Conservation (phyloP, 2,797 vertebrate genomes). For the Sandelia bainsii region DNA sequence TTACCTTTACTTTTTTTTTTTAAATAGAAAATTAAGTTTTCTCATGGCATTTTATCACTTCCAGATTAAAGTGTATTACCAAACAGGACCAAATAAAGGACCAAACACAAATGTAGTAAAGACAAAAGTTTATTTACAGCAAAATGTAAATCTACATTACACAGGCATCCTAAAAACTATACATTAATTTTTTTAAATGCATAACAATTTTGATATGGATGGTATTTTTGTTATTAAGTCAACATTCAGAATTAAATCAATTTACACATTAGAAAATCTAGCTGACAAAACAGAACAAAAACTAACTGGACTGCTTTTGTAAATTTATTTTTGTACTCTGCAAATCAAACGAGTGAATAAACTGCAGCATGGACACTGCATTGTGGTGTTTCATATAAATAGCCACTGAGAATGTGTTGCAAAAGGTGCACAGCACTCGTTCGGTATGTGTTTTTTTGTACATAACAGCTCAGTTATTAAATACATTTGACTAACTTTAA, state of each 20-base stretch:
- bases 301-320: constrained; percentile 11
- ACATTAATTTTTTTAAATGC: constrained; percentile 53
- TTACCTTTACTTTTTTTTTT: background rate
- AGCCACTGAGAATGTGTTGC: constrained; percentile 39
- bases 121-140: constrained; percentile 81
- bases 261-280: constrained; percentile 14
- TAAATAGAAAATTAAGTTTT: background rate
- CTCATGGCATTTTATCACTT: background rate
- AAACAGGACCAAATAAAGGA: background rate
- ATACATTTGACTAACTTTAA: constrained; percentile 32
- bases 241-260: constrained; percentile 63
- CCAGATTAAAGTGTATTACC: background rate
- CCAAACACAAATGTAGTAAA: constrained; percentile 13
- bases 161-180: constrained; percentile 66
- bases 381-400: constrained; percentile 56
- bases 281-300: constrained; percentile 18
- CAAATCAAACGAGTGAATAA: constrained; percentile 15
- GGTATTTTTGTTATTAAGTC: constrained; percentile 37
- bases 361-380: constrained; percentile 18
- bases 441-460: constrained; percentile 44
- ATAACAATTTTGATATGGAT: constrained; percentile 51
- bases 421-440: constrained; percentile 75
- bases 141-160: constrained; percentile 70
- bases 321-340: constrained; percentile 1
- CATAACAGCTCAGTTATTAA: constrained; percentile 41